Conservation (phyloP, 1,140 invertebrate genomes). For the Diabrotica undecimpunctata region DNA sequence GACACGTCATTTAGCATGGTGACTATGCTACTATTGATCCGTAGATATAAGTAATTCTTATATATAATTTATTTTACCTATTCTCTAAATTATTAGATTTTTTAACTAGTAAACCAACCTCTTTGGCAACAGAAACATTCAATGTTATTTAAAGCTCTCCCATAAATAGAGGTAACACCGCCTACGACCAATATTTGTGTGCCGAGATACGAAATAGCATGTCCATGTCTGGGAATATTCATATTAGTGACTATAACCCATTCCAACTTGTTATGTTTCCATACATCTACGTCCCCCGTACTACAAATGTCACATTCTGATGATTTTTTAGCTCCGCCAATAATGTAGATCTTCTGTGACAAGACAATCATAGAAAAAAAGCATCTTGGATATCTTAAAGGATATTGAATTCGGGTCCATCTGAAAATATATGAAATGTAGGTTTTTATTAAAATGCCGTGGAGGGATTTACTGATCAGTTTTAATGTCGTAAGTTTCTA, state of each 20-base stretch:
- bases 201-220: constrained; percentile 57
- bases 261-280: constrained; percentile 51
- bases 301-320: constrained; percentile 54
- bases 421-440: constrained; percentile 38
- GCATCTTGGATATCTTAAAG: constrained; percentile 50
- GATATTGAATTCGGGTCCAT: constrained; percentile 54
- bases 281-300: constrained; percentile 55
- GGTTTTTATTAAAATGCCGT: no score
- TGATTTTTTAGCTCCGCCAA: constrained; percentile 56
- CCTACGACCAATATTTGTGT: constrained; percentile 59
- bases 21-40: no score
- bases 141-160: constrained; percentile 57
- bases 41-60: no score
- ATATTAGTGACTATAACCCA: constrained; percentile 56
- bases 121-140: constrained; percentile 59
- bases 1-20: no score
- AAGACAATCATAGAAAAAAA: constrained; percentile 55
- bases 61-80: no score
- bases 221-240: constrained; percentile 58
- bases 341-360: constrained; percentile 56
- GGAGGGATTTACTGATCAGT: constrained; percentile 52
- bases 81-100: no score
- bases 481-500: constrained; percentile 59
- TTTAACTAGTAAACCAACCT: constrained; percentile 30
- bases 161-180: constrained; percentile 58